Evolutionary conservation across 2,113 vertebrate genomes (phyloP), one percentile per base, ranked within the genome.

Genomic region (Empidonax traillii): DNA sequence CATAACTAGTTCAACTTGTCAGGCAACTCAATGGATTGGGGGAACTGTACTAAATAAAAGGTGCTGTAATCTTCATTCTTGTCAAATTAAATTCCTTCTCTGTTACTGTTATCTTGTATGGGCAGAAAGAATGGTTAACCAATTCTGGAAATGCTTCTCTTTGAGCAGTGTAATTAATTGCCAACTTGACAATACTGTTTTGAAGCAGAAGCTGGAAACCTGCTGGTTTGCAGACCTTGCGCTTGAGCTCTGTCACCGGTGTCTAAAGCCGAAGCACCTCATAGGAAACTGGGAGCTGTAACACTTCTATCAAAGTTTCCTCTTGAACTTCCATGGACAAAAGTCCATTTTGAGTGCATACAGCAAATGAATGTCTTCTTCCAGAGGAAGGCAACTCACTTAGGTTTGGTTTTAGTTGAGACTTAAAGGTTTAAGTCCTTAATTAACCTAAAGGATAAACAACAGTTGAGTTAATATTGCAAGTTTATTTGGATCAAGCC

Each of bases 11-110:
- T 93, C 75, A 93, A 83, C 72, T 80, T 96, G 94, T 95, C 96
- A 96, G 90, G 96, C 88, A 93, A 95, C 88, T 84, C 88, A 82
- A 12, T 78, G 75, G 62, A 89, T 31, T 72, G 90, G 56, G 92
- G 84, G 65, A 95, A 93, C 83, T 95, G 85, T 96, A 95, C 80
- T 94, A 95, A 97, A 96, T 97, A 96, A 96, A 96, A 95, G 96
- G 94, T 97, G 96, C 96, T 97, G 93, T 96, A 96, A 94, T 97
- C 90, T 95, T 93, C 24, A 20, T 90, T 90, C 49, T 96, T 90
- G 93, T 97, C 61, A 93, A 92, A 82, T 92, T 96, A 90, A 96
- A 87, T 93, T 97, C 92, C 76, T 96, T 77, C n/a, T 53, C 56
- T 75, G 17, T 85, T 89, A 53, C 28, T 84, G 31, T 56, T 89